Evolutionary conservation across 2,888 invertebrate genomes (phyloP), one percentile per base, ranked within the genome.

Genomic region (Dynastes maya): DNA sequence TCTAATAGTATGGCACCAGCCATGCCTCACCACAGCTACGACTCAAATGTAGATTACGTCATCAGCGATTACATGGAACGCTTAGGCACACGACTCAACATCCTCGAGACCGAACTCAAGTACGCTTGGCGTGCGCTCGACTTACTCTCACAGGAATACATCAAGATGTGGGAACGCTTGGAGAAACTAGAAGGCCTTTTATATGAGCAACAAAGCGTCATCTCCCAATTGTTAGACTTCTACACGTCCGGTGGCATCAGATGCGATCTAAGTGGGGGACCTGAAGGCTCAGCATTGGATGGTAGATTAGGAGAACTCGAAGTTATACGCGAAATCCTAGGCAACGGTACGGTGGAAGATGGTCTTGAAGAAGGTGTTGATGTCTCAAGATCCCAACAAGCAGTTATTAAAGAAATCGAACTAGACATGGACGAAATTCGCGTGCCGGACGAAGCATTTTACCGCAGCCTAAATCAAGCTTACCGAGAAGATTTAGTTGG

Each of bases 51-150:
- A 86, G 95, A 95, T 87, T 95, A 95, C 86, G 95, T 96, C 85
- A 95, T 96, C 88, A 95, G 95, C 83, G 96, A 96, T 88, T 97
- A 96, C 87, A 96, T 97, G 96, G 97, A 97, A 85, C 93, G 96
- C 83, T 92, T 97, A 75, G 95, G 96, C 13, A 96, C 96, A 37
- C 92, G 97, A 51, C 92, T 97, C 80, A 96, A 94, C 85, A 94
- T 97, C 84, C 91, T 97, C 13, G 97, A 97, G 89, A 96, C 96
- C 2, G 97, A 97, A 89, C 91, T 97, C 68, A 95, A 96, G 86
- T 97, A 96, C 86, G 97, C 97, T 22, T 97, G 97, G 97, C 92
- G 97, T 82, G 97, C 97, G 2, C 90, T 97, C 77, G 97, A 97
- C 87, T 91, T 97, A 75, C 92, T 97, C 49, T 96, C 96, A 55